Base-by-base conservation (phyloP, 2,888 invertebrate genomes). In the Liodrosophila aerea region DNA sequence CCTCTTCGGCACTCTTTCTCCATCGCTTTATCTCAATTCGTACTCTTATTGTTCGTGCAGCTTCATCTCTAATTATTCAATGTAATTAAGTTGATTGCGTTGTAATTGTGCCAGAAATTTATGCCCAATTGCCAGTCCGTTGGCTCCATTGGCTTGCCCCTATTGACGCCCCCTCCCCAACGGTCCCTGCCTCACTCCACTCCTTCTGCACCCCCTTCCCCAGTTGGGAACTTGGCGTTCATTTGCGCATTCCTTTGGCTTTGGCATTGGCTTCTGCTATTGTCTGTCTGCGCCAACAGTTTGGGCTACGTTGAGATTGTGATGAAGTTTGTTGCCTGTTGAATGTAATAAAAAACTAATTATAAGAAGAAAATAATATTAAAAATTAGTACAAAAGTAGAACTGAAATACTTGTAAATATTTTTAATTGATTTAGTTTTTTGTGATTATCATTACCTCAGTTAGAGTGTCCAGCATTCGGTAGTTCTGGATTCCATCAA, bases 61-160 rank as follows among this genome's bases (percentile, higher is more conserved):
- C 62, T 52, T 49, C 62, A 57, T 45, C 67, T 64, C 77, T 76
- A 86, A 85, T 82, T 86, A 84, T 73, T 72, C 86, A 77, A 77
- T 85, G 85, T 76, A 85, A 83, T 86, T 83, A 82, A 72, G 66
- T 73, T 82, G 74, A 84, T 85, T 78, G 76, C 70, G 54, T 63
- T 53, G 72, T 76, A 83, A 85, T 82, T 84, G 82, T 66, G 72
- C 71, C 65, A 71, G 86, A 75, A 81, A 84, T 67, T 45, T 69
- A 76, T 72, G 85, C 82, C 53, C 67, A 72, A 84, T 83, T 83
- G 68, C 46, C 59, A 64, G 52, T 58, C 63, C 33, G 56, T 57
- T 72, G 69, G 60, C 54, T 70, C 39, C 62, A 39, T 40, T 43
- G 47, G 33, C 47, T 49, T 7, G 34, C 36, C 30, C 15, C 13